phyloP scores from a whole-genome alignment of 2,888 invertebrate genomes.

The Pimpla rufipes region DNA sequence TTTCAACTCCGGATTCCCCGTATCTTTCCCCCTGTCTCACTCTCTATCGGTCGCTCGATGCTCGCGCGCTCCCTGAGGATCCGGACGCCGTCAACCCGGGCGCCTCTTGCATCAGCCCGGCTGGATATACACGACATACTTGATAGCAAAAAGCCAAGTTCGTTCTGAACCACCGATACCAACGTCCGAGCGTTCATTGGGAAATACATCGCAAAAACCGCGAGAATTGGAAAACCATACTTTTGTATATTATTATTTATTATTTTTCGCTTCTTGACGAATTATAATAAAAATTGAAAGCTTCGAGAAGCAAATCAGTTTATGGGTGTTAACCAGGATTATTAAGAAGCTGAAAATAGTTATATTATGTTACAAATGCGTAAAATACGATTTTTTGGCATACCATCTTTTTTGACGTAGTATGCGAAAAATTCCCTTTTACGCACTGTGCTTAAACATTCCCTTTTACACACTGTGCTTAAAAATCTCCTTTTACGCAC shows the following conservation, averaged over 20 bases:
- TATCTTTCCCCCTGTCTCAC: slow-evolving; percentile 33
- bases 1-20: slow-evolving; percentile 51
- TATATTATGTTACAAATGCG: too few relatives aligned
- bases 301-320: too few relatives aligned
- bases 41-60: background rate
- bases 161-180: background rate
- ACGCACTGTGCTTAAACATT: too few relatives aligned
- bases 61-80: background rate
- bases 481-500: too few relatives aligned
- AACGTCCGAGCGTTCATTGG: background rate
- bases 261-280: background rate
- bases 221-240: background rate
- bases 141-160: background rate
- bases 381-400: too few relatives aligned
- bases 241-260: background rate
- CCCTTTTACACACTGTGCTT: too few relatives aligned
- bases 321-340: too few relatives aligned
- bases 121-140: background rate
- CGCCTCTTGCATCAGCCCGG: background rate
- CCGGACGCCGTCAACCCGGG: background rate
- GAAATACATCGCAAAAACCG: background rate
- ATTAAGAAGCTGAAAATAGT: too few relatives aligned
- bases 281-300: too few relatives aligned
- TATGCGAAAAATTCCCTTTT: too few relatives aligned
- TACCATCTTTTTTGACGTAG: too few relatives aligned